These are phyloP conservation scores for Brachionus calyciflorus DNA, from an alignment of 1,140 invertebrate species.

Conservation along the genomic window DNA sequence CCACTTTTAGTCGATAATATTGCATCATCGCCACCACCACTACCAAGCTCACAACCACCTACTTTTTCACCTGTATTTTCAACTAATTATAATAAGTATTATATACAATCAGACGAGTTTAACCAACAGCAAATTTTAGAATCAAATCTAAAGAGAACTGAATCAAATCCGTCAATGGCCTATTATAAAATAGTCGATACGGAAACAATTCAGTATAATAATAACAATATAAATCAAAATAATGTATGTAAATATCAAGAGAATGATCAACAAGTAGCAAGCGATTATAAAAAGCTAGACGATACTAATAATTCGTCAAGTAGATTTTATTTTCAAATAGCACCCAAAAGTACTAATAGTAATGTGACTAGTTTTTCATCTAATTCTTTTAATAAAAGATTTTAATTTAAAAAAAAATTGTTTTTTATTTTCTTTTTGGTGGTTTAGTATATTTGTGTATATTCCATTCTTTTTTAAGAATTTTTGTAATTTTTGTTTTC, in stretches of 20 bases:
- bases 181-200: slow-evolving; percentile 46
- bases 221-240: not conserved
- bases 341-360: not conserved
- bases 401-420: not conserved
- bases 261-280: slow-evolving; percentile 35
- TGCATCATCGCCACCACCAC: slow-evolving; percentile 4
- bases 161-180: slow-evolving; percentile 40
- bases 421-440: too few relatives aligned
- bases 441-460: not conserved
- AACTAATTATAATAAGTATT: not conserved
- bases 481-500: too few relatives aligned
- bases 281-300: not conserved
- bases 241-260: too few relatives aligned
- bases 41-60: slow-evolving; percentile 35
- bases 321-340: slow-evolving; percentile 40
- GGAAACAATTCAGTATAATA: not conserved
- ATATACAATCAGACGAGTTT: not conserved
- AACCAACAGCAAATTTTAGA: not conserved
- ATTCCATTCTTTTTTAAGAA: slow-evolving; percentile 5
- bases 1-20: slow-evolving; percentile 26
- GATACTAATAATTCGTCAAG: not conserved
- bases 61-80: not conserved
- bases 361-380: not conserved
- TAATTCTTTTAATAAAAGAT: not conserved
- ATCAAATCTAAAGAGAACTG: not conserved